phyloP scores from a whole-genome alignment of 1,140 invertebrate species.

The Centruroides sculpturatus region DNA sequence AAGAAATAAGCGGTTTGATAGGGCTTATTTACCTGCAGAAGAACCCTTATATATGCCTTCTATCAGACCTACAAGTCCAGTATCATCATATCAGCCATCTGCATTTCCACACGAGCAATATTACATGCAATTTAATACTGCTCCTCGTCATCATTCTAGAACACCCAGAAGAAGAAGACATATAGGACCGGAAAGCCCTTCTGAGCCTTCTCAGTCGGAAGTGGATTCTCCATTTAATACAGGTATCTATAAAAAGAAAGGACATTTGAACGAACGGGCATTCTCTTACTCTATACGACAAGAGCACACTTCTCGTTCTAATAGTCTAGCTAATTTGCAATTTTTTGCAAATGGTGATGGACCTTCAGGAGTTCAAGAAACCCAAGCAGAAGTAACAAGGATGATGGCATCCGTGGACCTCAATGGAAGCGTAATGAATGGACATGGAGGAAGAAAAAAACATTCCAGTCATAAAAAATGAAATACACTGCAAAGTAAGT shows the following conservation, averaged over 20 bases:
- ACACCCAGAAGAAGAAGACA: not conserved
- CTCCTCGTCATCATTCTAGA: conserved; percentile 4
- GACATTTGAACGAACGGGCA: conserved; percentile 79
- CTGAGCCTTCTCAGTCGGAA: not conserved
- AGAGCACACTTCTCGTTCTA: conserved; percentile 76
- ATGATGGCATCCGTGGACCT: conserved; percentile 21
- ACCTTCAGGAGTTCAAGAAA: not conserved
- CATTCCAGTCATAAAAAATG: too few species aligned
- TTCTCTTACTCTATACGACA: conserved; percentile 88
- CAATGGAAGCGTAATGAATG: too few species aligned
- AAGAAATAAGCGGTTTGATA: conserved; percentile 9
- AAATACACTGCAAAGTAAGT: too few species aligned
- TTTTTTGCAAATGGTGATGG: conserved; percentile 16
- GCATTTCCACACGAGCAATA: conserved; percentile 43
- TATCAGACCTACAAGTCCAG: conserved; percentile 38
- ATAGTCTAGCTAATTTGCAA: conserved; percentile 62
- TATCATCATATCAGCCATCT: conserved; percentile 43
- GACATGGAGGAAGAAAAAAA: too few species aligned
- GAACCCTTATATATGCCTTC: conserved; percentile 45
- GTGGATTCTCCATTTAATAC: conserved; percentile 63
- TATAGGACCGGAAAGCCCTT: not conserved
- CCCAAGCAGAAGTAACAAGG: conserved; percentile 7
- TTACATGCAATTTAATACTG: conserved; percentile 16
- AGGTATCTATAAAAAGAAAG: conserved; percentile 73
- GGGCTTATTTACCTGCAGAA: conserved; percentile 25